Evolutionary conservation across 1,140 invertebrate species (phyloP).

Genomic region (Drosophila littoralis): DNA sequence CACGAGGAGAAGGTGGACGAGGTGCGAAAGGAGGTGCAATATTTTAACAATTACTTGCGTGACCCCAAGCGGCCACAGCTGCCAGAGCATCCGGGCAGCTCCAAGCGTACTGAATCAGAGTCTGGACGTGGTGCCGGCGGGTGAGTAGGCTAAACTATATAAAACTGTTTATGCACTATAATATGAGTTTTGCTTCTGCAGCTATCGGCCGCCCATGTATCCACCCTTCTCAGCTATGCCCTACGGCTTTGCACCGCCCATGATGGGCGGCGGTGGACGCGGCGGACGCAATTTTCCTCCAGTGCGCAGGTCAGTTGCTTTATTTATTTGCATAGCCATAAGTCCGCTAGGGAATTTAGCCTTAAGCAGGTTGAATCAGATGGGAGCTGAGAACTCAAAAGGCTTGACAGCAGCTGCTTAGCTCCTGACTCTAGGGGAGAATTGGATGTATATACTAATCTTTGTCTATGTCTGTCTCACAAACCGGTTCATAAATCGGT

Average conservation of each 20-base stretch:
- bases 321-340: conserved; percentile 7
- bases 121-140: conserved; percentile 84
- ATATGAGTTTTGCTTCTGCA: not conserved
- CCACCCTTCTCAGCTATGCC: conserved; percentile 70
- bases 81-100: conserved; percentile 90
- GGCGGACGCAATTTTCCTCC: conserved; percentile 73
- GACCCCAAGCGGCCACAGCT: conserved; percentile 98
- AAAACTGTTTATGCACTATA: not conserved
- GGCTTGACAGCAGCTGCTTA: not conserved
- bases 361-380: not conserved
- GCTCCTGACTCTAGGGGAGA: not conserved
- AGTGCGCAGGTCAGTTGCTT: conserved; percentile 72
- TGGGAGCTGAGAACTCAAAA: not conserved
- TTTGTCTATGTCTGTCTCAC: not conserved
- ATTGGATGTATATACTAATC: not conserved
- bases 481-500: not conserved
- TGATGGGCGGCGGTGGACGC: conserved; percentile 74
- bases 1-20: conserved; percentile 98
- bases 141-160: conserved; percentile 67
- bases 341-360: conserved; percentile 1
- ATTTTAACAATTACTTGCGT: conserved; percentile 98
- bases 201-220: conserved; percentile 71
- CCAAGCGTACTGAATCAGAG: conserved; percentile 84
- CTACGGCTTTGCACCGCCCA: conserved; percentile 74
- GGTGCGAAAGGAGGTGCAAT: conserved; percentile 97